Evolutionary conservation across 2,797 vertebrate genomes (phyloP).

Genomic region (Triplophysa yarkandensis): DNA sequence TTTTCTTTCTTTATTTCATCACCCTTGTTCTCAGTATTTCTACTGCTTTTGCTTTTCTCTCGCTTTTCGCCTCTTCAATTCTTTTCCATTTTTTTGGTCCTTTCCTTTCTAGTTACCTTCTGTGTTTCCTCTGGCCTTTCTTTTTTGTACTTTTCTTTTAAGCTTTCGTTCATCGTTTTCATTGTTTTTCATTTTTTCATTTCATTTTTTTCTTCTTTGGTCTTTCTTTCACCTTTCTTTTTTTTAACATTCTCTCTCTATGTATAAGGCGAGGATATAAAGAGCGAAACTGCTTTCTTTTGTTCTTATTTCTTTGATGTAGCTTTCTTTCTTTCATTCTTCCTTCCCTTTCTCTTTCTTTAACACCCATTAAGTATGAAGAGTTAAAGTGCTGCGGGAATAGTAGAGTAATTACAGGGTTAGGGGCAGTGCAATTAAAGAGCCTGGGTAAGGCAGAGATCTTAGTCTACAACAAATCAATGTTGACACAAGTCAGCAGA

Average conservation of each 20-base stretch:
- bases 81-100: slow-evolving; percentile 49
- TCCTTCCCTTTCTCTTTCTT: neutral
- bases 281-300: neutral
- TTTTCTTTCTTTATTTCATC: neutral
- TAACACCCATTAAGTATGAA: slow-evolving; percentile 35
- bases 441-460: slow-evolving; percentile 63
- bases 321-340: neutral
- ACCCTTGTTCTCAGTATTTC: neutral
- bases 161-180: too few species aligned
- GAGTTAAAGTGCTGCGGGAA: slow-evolving; percentile 61
- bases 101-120: slow-evolving; percentile 34
- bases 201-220: too few species aligned
- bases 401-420: slow-evolving; percentile 74
- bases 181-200: too few species aligned
- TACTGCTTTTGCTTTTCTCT: slow-evolving; percentile 17
- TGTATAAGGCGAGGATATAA: too few species aligned
- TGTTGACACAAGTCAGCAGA: slow-evolving; percentile 72
- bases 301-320: neutral
- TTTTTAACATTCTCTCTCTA: too few species aligned
- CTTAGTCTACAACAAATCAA: slow-evolving; percentile 71
- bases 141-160: neutral
- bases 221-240: too few species aligned
- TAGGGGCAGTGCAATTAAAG: slow-evolving; percentile 70
- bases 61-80: too few species aligned
- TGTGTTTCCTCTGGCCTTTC: neutral